A percentile compares a stretch with the other conserved stretches of the same genome.
Evolutionary conservation across 2,797 vertebrate species (phyloP).

Genomic region (Monodelphis domestica): DNA sequence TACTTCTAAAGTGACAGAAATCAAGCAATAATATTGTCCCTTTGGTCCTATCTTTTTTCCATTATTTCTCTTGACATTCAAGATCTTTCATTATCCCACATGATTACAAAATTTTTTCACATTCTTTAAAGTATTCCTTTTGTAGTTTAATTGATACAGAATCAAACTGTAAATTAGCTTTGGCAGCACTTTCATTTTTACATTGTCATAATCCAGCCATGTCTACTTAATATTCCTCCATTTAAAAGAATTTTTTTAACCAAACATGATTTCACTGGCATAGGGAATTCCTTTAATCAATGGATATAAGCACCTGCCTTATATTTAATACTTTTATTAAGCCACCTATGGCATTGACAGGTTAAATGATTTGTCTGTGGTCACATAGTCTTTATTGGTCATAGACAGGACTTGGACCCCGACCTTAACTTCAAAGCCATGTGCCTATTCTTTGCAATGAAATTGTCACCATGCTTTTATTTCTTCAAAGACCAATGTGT

Average conservation of each 20-base stretch:
- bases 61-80: not conserved
- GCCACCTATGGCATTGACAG: not conserved
- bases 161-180: not conserved
- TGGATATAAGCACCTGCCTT: not conserved
- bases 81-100: not conserved
- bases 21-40: not conserved
- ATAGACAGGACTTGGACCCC: not conserved
- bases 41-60: not conserved
- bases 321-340: not conserved
- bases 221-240: not conserved
- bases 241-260: not conserved
- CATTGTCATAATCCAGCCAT: too few relatives aligned
- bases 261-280: not conserved
- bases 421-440: not conserved
- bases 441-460: not conserved
- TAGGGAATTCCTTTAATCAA: not conserved
- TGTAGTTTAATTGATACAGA: not conserved
- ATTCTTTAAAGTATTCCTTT: not conserved
- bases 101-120: not conserved
- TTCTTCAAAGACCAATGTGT: not conserved
- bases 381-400: not conserved
- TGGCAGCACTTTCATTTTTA: not conserved
- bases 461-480: not conserved
- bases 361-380: not conserved
- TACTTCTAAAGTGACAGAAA: not conserved